Percentiles rank a stretch among this genome's conserved stretches.
Evolutionary conservation across 2,888 invertebrate genomes (phyloP).

Genomic region (Acanthacorydalis orientalis): DNA sequence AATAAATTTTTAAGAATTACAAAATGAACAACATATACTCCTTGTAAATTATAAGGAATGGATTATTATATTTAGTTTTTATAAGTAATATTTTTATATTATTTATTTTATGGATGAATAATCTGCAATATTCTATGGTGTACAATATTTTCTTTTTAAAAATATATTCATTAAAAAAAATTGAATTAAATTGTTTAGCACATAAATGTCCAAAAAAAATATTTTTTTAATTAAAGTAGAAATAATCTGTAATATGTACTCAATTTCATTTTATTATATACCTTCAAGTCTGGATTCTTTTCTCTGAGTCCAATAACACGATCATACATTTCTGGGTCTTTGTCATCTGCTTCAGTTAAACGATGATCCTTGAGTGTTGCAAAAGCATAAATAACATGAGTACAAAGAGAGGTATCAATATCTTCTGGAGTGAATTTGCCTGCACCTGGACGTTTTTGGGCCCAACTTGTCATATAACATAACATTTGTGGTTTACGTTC

Average conservation of each 20-base stretch:
- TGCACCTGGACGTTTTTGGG: conserved; percentile 73
- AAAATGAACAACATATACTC: no score
- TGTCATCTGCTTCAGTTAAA: conserved; percentile 60
- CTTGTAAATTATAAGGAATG: no score
- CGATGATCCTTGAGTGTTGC: conserved; percentile 78
- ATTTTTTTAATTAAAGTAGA: background rate
- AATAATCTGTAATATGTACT: background rate
- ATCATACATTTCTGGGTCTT: conserved; percentile 74
- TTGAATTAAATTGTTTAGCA: no score
- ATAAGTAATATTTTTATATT: no score
- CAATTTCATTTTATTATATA: no score
- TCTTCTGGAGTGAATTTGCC: conserved; percentile 83
- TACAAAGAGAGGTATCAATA: conserved; percentile 77
- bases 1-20: conserved; percentile 3
- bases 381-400: conserved; percentile 90
- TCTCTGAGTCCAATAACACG: conserved; percentile 71
- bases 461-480: conserved; percentile 95
- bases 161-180: background rate
- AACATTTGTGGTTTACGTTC: conserved; percentile 75
- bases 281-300: conserved; percentile 76
- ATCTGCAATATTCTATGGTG: background rate
- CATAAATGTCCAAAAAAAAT: background rate
- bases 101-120: no score
- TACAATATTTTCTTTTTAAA: background rate
- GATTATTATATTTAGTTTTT: no score